Percentiles rank a stretch among this genome's conserved stretches.
Evolutionary conservation across 1,140 invertebrate genomes (phyloP).

Genomic region (Pentalonia nigronervosa): DNA sequence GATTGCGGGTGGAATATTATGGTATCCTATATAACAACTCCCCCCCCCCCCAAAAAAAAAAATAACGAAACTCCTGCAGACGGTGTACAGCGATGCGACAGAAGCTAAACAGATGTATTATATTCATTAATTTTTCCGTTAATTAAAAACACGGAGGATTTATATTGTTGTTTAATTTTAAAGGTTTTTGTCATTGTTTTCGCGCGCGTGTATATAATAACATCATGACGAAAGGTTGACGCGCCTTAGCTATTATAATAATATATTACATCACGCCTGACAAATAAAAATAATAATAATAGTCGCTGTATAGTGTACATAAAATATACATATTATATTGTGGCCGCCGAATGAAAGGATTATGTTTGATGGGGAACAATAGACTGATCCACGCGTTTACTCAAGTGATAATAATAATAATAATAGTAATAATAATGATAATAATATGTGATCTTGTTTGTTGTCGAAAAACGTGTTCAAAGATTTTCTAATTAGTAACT

Average conservation of each 20-base stretch:
- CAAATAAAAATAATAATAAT: neutral
- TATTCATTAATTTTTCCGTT: slow-evolving; percentile 21
- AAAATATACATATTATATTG: neutral
- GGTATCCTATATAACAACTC: neutral
- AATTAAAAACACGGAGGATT: slow-evolving; percentile 14
- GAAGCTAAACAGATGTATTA: slow-evolving; percentile 6
- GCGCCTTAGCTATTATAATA: neutral
- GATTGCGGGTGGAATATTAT: neutral
- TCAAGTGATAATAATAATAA: neutral
- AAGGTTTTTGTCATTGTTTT: neutral
- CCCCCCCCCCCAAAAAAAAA: no score
- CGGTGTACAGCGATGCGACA: neutral
- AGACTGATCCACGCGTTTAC: neutral
- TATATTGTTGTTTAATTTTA: slow-evolving; percentile 12
- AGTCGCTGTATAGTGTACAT: neutral
- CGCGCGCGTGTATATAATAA: neutral
- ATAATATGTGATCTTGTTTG: neutral
- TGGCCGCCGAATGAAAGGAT: neutral
- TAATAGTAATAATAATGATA: neutral
- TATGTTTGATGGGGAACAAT: neutral
- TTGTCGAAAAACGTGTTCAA: slow-evolving; percentile 4
- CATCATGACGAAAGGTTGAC: neutral
- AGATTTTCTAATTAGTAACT: slow-evolving; percentile 8
- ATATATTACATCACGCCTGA: neutral
- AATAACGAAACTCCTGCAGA: no score